Conservation (phyloP, 2,888 invertebrate species). For the Microplitis manilae region DNA sequence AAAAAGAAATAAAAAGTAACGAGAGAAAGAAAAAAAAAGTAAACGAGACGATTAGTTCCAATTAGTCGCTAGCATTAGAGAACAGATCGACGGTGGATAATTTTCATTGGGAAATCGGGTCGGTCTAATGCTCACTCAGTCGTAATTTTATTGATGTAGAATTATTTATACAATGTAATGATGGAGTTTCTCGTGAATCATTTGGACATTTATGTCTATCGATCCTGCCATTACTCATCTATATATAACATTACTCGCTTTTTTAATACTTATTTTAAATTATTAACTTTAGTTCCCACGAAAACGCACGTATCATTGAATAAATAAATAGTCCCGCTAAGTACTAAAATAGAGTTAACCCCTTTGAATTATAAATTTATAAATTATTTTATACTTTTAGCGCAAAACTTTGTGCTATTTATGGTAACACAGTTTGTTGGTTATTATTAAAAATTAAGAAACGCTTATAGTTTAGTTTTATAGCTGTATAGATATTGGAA, state of each 20-base stretch:
- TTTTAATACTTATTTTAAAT: neutral
- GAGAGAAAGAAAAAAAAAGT: slow-evolving; percentile 18
- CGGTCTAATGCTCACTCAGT: slow-evolving; percentile 20
- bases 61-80: slow-evolving; percentile 31
- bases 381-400: neutral
- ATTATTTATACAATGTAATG: slow-evolving; percentile 35
- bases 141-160: slow-evolving; percentile 15
- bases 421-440: slow-evolving; percentile 6
- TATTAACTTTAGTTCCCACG: slow-evolving; percentile 12
- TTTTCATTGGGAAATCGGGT: slow-evolving; percentile 31
- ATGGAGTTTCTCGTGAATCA: neutral
- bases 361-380: neutral
- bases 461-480: slow-evolving; percentile 16
- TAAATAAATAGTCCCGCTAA: neutral
- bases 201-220: slow-evolving; percentile 33
- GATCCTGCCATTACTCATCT: neutral
- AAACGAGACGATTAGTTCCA: slow-evolving; percentile 27
- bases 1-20: neutral
- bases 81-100: slow-evolving; percentile 12
- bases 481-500: neutral
- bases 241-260: neutral
- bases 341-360: neutral
- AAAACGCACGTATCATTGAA: neutral
- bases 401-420: neutral
- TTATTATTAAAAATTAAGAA: slow-evolving; percentile 33